Conservation (phyloP, 2,888 invertebrate species). For the Ischnus inquisitorius region DNA sequence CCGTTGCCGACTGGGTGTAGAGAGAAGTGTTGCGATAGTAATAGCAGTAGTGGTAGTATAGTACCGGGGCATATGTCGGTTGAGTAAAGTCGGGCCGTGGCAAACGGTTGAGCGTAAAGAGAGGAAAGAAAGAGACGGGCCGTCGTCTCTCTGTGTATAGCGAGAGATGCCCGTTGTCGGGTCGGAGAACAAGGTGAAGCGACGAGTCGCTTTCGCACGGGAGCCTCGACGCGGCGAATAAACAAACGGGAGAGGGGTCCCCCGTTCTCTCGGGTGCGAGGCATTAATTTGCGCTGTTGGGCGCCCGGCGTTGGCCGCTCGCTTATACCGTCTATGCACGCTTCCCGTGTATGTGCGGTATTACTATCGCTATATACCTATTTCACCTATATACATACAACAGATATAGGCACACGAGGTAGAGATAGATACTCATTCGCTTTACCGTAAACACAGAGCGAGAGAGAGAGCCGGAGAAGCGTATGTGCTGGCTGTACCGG, state of each 20-base stretch:
- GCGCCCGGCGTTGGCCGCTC: conserved; percentile 54
- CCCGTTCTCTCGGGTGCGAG: conserved; percentile 61
- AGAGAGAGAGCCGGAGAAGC: neutral
- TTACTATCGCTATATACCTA: neutral
- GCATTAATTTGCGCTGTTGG: conserved; percentile 49
- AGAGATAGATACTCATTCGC: conserved; percentile 16
- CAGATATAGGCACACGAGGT: neutral
- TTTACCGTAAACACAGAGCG: neutral
- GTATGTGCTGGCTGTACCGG: neutral
- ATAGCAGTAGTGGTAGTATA: neutral
- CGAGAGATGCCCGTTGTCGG: conserved; percentile 57
- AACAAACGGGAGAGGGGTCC: conserved; percentile 70
- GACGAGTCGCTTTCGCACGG: conserved; percentile 68
- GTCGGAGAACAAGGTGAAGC: conserved; percentile 60
- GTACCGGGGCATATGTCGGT: conserved; percentile 12
- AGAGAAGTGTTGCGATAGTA: conserved; percentile 10
- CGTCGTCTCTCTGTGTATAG: conserved; percentile 53
- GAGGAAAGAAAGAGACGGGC: conserved; percentile 40
- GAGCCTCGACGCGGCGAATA: conserved; percentile 70
- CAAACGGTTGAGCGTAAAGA: conserved; percentile 28
- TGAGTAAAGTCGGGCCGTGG: conserved; percentile 17
- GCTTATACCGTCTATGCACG: conserved; percentile 55
- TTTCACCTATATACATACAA: conserved; percentile 6
- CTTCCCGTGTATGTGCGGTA: neutral
- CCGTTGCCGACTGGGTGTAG: neutral